Base-by-base conservation (phyloP, 37 sponge, comb jelly and placozoan species). In the Spongia lamella region DNA sequence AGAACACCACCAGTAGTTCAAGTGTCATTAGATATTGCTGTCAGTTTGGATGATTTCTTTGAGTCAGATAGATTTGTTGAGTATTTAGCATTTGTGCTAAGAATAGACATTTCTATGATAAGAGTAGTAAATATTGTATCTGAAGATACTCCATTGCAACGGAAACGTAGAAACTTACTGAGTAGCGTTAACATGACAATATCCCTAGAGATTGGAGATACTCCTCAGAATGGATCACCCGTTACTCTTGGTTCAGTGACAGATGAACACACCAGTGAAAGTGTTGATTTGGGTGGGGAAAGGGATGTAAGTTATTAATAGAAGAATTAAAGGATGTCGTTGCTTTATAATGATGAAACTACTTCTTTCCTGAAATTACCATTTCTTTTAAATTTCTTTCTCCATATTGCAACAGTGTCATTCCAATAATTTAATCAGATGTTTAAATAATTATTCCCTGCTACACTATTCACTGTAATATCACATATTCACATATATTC, bases 1-100 rank as follows among this genome's bases (percentile, higher is more conserved):
- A 61, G 67, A 7, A 86, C 90, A 27, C 73, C 95, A 13, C 88
- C 91, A 17, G 95, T 94, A 17, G 75, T 94, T 9, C 84, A 83
- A 56, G 76, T 94, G 21, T 83, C 91, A 3, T 24, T 94, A 14
- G 38, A 59, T 53, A 62, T 94, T 13, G 75, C 76, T 29, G 95
- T 94, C 53, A 49, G 84, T 3, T n/a, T 90, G 14, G 91, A 94
- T 30, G 78, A 83, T 29, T 94, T 94, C 85, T 93, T 93, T 56
- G 69, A 79, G 24, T 72, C 81, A 2, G 53, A 57, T n/a, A 50
- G 69, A 15, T 66, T 94, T 47, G 63, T 94, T 27, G 3, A 34
- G 17, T 86, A 86, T 47, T 72, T 94, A 22, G 95, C 88, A 25
- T 83, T 70, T 64, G 91, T 83, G 15, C 85, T 94, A 9, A 70